Conservation (phyloP, 2,888 invertebrate species). For the Sarcophaga variegata region DNA sequence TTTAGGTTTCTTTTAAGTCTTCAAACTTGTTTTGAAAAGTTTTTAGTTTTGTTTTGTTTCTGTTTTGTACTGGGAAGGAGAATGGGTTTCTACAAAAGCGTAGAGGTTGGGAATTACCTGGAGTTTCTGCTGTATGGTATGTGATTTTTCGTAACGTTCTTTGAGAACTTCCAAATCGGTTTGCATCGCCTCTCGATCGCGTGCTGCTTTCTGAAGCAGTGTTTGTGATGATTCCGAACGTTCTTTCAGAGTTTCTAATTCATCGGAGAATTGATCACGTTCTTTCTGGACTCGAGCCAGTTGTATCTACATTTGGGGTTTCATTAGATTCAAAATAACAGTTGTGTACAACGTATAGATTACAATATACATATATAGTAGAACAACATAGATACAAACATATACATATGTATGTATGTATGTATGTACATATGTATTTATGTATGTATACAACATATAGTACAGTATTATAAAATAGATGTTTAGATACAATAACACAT, state of each 20-base stretch:
- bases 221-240: conserved; percentile 91
- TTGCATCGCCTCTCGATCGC: conserved; percentile 92
- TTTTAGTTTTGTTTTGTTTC: conserved; percentile 29
- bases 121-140: conserved; percentile 91
- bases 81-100: conserved; percentile 13
- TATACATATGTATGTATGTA: not conserved
- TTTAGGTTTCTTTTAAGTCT: conserved; percentile 21
- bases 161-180: conserved; percentile 93
- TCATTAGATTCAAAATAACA: conserved; percentile 67
- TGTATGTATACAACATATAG: not conserved
- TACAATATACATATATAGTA: not conserved
- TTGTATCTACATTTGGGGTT: conserved; percentile 84
- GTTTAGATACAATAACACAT: too few relatives aligned
- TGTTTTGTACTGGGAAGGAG: not conserved
- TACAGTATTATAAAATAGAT: not conserved
- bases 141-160: conserved; percentile 94
- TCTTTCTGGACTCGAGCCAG: conserved; percentile 94
- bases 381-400: conserved; percentile 56
- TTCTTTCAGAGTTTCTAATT: conserved; percentile 91
- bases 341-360: conserved; percentile 69
- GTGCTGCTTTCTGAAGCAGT: conserved; percentile 90
- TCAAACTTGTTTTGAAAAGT: conserved; percentile 41
- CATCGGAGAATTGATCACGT: conserved; percentile 90
- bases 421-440: not conserved
- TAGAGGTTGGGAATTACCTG: conserved; percentile 83